Conservation (phyloP, 2,797 vertebrate genomes). For the Stomatorhinus walkeri region DNA sequence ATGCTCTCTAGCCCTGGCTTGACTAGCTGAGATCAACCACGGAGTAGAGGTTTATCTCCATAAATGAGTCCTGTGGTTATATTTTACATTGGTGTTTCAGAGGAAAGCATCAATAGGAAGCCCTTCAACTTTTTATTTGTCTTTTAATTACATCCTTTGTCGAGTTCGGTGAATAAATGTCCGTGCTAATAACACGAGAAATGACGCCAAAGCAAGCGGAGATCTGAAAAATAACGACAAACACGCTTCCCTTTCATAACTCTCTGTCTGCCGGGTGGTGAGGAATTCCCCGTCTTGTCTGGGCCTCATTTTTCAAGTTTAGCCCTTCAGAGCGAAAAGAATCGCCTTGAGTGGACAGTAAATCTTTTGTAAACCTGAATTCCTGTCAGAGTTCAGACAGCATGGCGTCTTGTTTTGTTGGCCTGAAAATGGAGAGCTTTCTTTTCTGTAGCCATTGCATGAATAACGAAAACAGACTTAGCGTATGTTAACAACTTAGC, state of each 20-base stretch:
- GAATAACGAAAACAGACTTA: not conserved
- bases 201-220: not conserved
- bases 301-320: constrained; percentile 10
- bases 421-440: constrained; percentile 8
- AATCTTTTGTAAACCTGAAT: not conserved
- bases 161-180: not conserved
- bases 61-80: not conserved
- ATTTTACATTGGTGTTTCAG: not conserved
- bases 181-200: not conserved
- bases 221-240: not conserved
- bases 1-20: not conserved
- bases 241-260: not conserved
- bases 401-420: constrained; percentile 26
- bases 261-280: not conserved
- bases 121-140: not conserved
- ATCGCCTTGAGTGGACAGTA: constrained; percentile 6
- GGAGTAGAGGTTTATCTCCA: not conserved
- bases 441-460: not conserved
- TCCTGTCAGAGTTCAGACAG: not conserved
- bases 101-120: not conserved
- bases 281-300: constrained; percentile 15
- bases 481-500: not conserved
- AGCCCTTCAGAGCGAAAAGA: not conserved
- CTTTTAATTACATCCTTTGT: not conserved
- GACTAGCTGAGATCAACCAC: not conserved